Conservation (phyloP, 2,888 invertebrate genomes). For the Noctua janthina region DNA sequence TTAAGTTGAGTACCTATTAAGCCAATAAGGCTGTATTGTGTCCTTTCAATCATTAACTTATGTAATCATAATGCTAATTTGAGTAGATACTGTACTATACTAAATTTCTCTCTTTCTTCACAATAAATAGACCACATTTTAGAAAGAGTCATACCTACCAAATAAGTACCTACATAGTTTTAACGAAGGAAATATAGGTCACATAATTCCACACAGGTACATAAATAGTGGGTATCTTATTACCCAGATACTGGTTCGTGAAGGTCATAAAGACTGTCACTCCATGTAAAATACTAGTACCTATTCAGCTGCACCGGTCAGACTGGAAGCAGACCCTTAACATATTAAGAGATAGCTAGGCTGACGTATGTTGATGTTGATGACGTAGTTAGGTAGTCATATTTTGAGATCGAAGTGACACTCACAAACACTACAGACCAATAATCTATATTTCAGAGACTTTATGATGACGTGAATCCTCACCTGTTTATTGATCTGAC, state of each 20-base stretch:
- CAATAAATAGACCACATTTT: slow-evolving; percentile 1
- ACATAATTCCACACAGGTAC: background rate
- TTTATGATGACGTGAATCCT: background rate
- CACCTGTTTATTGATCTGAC: background rate
- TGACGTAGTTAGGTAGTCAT: background rate
- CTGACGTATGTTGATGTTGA: background rate
- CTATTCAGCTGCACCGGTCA: background rate
- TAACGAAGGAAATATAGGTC: background rate
- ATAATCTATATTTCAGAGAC: background rate
- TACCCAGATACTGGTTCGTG: background rate
- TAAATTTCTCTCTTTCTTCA: background rate
- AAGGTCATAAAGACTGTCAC: background rate
- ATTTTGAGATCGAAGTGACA: background rate
- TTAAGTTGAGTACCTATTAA: slow-evolving; percentile 34
- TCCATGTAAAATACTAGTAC: background rate
- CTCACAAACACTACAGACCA: background rate
- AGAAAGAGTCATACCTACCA: background rate
- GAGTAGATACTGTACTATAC: background rate
- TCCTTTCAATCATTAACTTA: slow-evolving; percentile 26
- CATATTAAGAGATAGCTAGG: background rate
- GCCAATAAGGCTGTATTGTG: slow-evolving; percentile 46
- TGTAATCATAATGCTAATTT: slow-evolving; percentile 33
- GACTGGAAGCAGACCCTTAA: background rate
- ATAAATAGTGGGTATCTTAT: background rate
- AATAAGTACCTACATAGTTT: background rate